Conservation (phyloP, 2,113 vertebrate species). For the Dromiciops gliroides region DNA sequence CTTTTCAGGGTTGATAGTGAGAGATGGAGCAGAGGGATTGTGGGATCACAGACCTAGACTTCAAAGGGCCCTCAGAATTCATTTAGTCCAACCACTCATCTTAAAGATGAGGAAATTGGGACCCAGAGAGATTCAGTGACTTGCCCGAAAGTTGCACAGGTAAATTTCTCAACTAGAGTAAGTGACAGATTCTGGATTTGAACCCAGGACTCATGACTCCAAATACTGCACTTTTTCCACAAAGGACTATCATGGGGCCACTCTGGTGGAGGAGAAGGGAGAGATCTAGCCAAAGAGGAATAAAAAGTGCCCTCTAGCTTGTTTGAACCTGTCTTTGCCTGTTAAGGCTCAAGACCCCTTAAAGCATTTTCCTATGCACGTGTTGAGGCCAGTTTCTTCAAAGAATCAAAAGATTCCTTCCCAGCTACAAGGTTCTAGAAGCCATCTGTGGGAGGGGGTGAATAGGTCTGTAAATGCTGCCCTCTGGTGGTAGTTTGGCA, state of each 20-base stretch:
- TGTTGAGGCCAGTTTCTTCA: background rate
- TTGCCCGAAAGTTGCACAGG: background rate
- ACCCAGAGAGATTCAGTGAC: background rate
- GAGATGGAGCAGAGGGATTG: background rate
- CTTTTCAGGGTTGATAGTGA: background rate
- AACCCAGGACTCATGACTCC: background rate
- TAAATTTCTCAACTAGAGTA: background rate
- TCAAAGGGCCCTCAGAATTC: background rate
- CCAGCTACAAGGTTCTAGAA: background rate
- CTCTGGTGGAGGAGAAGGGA: background rate
- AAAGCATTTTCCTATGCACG: background rate
- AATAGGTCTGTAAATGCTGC: constrained; percentile 52
- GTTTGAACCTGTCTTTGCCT: background rate
- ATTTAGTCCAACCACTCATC: background rate
- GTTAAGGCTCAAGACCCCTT: background rate
- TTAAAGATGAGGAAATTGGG: background rate
- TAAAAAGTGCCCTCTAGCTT: background rate
- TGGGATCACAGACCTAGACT: background rate
- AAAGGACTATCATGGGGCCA: background rate
- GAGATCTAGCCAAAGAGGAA: background rate
- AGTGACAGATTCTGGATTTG: background rate
- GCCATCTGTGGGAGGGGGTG: background rate
- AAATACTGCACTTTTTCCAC: background rate
- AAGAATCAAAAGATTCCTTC: background rate
- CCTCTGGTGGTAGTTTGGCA: constrained; percentile 38